Base-by-base conservation (phyloP, 2,888 invertebrate species). In the Acrobasis consociella region DNA sequence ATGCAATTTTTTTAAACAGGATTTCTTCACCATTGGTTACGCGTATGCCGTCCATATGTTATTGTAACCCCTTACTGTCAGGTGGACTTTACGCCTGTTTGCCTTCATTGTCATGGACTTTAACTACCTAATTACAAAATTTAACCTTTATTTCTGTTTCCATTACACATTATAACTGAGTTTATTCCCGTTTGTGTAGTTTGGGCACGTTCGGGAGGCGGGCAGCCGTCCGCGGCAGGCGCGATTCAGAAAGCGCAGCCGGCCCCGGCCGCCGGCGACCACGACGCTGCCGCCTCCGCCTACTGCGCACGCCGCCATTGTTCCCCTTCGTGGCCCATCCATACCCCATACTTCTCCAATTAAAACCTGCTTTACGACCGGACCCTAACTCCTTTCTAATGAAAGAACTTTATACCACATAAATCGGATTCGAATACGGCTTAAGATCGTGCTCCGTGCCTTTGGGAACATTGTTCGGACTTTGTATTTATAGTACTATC, bases 241-340 rank as follows among this genome's bases (percentile, higher is more conserved):
- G 83, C 76, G 77, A 80, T 81, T 79, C 77, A 68, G 81, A 76
- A 73, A 76, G 81, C 82, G 81, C 81, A 81, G 81, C 81, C 80
- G 77, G 65, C 77, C 68, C 66, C 68, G 67, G 84, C 87, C 84
- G 78, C 77, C 81, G 86, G 86, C 86, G 73, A 78, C 78, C 86
- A 87, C 87, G 87, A 80, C 69, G 69, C 72, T 72, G 71, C 66
- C 75, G 73, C 83, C 82, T 78, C 89, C 88, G 89, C 91, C 89
- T 84, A 81, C 84, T 77, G 78, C 78, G 78, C 87, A 86, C 85
- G 86, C 80, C 72, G 83, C 86, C 81, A 88, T 89, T 90, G 89
- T 89, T 86, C 74, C 66, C 62, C 62, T 68, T 79, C 74, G 78
- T 77, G 77, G 73, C 73, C 69, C 76, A 76, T 73, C 72, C 72